Evolutionary conservation across 2,797 vertebrate genomes (phyloP).

Genomic region (Poeciliopsis presidionis): DNA sequence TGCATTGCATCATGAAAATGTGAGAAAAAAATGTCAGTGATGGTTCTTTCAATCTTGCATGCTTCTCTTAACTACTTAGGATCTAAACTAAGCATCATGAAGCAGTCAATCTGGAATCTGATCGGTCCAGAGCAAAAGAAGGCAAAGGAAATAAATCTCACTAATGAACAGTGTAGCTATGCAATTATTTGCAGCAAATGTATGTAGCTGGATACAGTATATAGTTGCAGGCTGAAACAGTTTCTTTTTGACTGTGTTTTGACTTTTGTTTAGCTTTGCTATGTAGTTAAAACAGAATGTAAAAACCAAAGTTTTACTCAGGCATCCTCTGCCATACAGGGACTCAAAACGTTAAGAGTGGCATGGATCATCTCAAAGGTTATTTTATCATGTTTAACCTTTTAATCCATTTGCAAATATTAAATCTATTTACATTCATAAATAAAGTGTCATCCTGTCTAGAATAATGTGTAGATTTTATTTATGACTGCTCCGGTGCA

Average conservation of each 20-base stretch:
- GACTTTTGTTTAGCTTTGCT: neutral
- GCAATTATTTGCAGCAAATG: slow-evolving; percentile 7
- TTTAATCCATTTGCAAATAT: neutral
- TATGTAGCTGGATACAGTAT: slow-evolving; percentile 6
- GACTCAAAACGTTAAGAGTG: neutral
- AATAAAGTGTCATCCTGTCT: neutral
- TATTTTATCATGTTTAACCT: neutral
- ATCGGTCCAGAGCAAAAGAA: slow-evolving; percentile 55
- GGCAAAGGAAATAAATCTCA: slow-evolving; percentile 28
- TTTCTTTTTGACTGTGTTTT: slow-evolving; percentile 34
- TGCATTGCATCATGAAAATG: slow-evolving; percentile 76
- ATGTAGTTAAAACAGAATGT: neutral
- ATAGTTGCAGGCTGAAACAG: slow-evolving; percentile 14
- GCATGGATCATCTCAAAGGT: neutral
- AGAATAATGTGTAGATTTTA: neutral
- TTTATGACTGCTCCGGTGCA: neutral
- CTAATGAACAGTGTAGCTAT: slow-evolving; percentile 12
- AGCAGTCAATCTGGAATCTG: slow-evolving; percentile 29
- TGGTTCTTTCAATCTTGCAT: slow-evolving; percentile 65
- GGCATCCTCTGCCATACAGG: neutral
- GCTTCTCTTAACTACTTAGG: slow-evolving; percentile 50
- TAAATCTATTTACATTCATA: neutral
- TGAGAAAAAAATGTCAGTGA: slow-evolving; percentile 47
- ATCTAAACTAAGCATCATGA: slow-evolving; percentile 37
- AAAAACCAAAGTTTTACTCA: neutral